Percentiles rank a stretch among this genome's conserved stretches.
Evolutionary conservation across 2,888 invertebrate species (phyloP).

Genomic region (Cyrtodaria siliqua): DNA sequence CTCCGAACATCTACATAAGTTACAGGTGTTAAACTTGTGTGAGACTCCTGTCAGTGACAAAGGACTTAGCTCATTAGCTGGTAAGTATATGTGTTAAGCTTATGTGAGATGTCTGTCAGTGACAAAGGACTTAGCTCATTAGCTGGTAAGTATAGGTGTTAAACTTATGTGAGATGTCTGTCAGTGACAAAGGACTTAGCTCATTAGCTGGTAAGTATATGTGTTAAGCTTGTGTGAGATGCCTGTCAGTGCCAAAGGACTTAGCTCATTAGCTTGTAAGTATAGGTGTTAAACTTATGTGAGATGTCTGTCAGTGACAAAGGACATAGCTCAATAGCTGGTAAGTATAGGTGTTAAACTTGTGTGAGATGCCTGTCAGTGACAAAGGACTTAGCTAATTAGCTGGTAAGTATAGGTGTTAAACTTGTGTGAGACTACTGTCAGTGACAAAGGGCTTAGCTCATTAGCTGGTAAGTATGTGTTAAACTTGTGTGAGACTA

Average conservation of each 20-base stretch:
- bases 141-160: constrained; percentile 91
- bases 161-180: constrained; percentile 93
- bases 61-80: constrained; percentile 91
- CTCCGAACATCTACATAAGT: constrained; percentile 91
- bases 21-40: constrained; percentile 93
- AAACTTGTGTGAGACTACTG: no score
- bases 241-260: constrained; percentile 93
- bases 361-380: no score
- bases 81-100: constrained; percentile 91
- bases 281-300: no score
- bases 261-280: constrained; percentile 91
- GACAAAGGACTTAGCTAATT: no score
- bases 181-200: constrained; percentile 92
- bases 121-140: constrained; percentile 92
- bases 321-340: no score
- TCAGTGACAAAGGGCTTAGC: no score
- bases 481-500: no score
- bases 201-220: constrained; percentile 90
- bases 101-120: constrained; percentile 94
- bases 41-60: constrained; percentile 94
- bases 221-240: constrained; percentile 94
- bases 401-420: no score
- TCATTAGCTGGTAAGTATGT: no score
- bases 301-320: no score
- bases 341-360: no score